Evolutionary conservation across 2,797 vertebrate species (phyloP).

Genomic region (Heterohyrax brucei): DNA sequence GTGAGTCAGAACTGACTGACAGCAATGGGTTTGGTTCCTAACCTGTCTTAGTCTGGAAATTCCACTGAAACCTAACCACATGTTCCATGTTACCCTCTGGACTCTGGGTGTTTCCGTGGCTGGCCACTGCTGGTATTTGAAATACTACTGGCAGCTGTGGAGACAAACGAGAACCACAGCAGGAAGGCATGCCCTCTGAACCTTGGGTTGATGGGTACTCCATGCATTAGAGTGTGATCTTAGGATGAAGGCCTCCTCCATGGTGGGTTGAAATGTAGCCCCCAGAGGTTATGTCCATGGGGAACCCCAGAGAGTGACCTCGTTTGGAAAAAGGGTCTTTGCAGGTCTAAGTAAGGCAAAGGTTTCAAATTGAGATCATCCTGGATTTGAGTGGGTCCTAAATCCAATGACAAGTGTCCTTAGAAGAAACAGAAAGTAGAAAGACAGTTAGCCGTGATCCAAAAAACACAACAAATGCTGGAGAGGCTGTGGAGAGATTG

Average conservation of each 20-base stretch:
- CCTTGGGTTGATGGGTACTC: background rate
- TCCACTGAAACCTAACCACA: no score
- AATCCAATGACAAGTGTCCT: background rate
- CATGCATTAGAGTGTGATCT: background rate
- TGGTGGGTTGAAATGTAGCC: no score
- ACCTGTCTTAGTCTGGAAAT: background rate
- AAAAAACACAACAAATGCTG: no score
- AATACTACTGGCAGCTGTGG: no score
- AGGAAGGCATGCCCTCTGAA: background rate
- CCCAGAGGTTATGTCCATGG: background rate
- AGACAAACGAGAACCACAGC: no score
- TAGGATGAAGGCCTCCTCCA: background rate
- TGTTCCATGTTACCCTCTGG: no score
- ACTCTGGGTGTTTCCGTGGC: no score
- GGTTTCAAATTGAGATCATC: background rate
- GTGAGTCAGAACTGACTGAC: no score
- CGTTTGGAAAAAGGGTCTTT: background rate
- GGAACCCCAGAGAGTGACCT: background rate
- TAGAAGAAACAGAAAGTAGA: background rate
- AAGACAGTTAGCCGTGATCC: no score
- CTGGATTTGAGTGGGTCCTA: background rate
- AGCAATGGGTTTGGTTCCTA: no score
- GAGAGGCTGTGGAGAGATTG: no score
- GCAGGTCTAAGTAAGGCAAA: background rate
- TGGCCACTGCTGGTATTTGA: no score